Conservation (phyloP, 2,888 invertebrate genomes). For the Drosophila kanekoi region DNA sequence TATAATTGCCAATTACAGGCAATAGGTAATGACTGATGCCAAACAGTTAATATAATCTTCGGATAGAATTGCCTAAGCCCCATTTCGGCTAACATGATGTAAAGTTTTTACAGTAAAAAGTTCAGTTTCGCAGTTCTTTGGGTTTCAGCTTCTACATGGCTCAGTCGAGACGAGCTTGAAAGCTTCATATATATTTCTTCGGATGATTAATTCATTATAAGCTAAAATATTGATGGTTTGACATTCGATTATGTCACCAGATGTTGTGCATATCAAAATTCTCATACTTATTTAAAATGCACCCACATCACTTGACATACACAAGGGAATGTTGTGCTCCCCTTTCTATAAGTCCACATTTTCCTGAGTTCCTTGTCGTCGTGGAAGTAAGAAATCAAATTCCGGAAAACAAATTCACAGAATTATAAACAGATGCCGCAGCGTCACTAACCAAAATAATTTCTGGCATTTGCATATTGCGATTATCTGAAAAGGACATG, state of each 20-base stretch:
- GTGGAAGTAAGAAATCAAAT: slow-evolving; percentile 52
- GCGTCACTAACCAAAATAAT: slow-evolving; percentile 42
- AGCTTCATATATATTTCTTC: neutral
- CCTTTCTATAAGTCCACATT: neutral
- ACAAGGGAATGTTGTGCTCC: slow-evolving; percentile 4
- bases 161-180: too few species aligned
- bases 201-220: slow-evolving; percentile 2
- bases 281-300: neutral
- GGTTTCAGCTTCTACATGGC: too few species aligned
- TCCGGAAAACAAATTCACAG: slow-evolving; percentile 43
- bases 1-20: too few species aligned
- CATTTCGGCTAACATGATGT: too few species aligned
- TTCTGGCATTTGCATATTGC: slow-evolving; percentile 54
- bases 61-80: too few species aligned
- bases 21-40: neutral
- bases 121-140: too few species aligned
- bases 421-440: slow-evolving; percentile 57
- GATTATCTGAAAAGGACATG: slow-evolving; percentile 20
- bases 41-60: too few species aligned
- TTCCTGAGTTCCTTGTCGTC: slow-evolving; percentile 1
- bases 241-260: neutral
- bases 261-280: neutral
- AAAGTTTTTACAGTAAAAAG: too few species aligned
- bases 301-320: slow-evolving; percentile 3
- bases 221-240: neutral